Evolutionary conservation across 2,797 vertebrate genomes (phyloP), one percentile per base, ranked within the genome.

Genomic region (Falco rusticolus): DNA sequence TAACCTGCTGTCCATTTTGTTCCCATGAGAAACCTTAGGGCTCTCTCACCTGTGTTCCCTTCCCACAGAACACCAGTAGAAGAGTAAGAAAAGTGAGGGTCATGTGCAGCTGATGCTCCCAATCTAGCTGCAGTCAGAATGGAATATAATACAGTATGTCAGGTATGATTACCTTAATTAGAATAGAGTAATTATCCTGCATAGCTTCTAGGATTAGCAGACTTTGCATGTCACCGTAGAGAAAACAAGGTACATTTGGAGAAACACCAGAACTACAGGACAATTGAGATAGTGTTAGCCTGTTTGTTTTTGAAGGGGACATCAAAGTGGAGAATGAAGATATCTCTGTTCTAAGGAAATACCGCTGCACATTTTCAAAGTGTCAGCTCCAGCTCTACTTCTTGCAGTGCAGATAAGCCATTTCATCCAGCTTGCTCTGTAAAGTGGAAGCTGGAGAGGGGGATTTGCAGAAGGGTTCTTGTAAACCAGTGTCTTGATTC

Each of bases 291-390:
- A 92, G 51, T 11, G 1, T 75, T 77, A 91, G 88, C 31, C 70
- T 92, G 82, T 91, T 97, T 96, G 90, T 96, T 96, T 95, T 91
- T 92, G 87, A 95, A 97, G 78, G 43, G 92, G 87, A 95, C 94
- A 93, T 95, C 94, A 96, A 97, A 96, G 91, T 65, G 51, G 81
- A 94, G 56, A 24, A 51, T 48, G 69, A 48, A 95, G 90, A 88
- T 92, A 97, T 77, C 93, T 86, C 51, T 37, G 68, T 83, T 91
- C 61, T 66, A 63, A 82, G 72, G 59, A 96, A 96, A 85, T 89
- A 72, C 79, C 5, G 0, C 78, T 53, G 94, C 69, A 28, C 3
- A 4, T 84, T 87, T 95, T 91, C 92, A 96, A 96, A 93, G 79
- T 13, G 0, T 87, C 87, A 68, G 1, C 50, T 84, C 80, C 84